Evolutionary conservation across 92 coral and sea anemone species (phyloP), one percentile per base, ranked within the genome.

Genomic region (Zoanthus sansibaricus): DNA sequence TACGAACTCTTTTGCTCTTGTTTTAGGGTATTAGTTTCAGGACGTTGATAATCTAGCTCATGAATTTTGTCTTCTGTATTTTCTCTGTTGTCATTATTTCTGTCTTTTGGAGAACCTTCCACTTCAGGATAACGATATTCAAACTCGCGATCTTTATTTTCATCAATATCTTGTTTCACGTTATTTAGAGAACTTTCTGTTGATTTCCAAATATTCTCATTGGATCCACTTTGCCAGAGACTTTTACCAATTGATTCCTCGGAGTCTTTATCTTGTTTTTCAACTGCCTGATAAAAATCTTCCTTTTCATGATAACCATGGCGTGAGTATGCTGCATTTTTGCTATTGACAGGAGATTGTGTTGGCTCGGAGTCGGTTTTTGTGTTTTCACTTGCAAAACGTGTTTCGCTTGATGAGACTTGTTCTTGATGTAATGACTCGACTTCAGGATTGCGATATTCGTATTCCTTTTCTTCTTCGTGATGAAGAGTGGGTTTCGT

Each of bases 401-500:
- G 31, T 10, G 33, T 75, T 21, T n/a, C 62, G 12, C 64, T 67
- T 18, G 72, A 13, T 20, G 37, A 20, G 32, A 20, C 32, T 37
- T 37, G 42, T 67, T 18, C 6, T 75, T 75, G 44, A 9, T 51
- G 79, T 75, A 51, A 30, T 48, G 61, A 48, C 62, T 75, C 79
- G 25, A 75, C 42, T 25, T 75, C 79, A 51, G 79, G 79, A 48
- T 75, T 42, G 33, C 79, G 79, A 21, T 49, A 75, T 75, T 75
- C 61, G 9, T 75, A 75, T 13, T 75, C 61, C 12, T 10, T 45
- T 10, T 21, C 45, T 20, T 48, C 11, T 67, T 67, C 15, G 4
- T 12, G 2, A 14, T 67, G 72, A 67, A 67, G 3, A 67, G 32
- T 67, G 9, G 72, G 42, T 67, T 33, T 21, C 8, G n/a, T 31